Evolutionary conservation across 2,113 vertebrate genomes (phyloP).

Genomic region (Nycticryphes semicollaris): DNA sequence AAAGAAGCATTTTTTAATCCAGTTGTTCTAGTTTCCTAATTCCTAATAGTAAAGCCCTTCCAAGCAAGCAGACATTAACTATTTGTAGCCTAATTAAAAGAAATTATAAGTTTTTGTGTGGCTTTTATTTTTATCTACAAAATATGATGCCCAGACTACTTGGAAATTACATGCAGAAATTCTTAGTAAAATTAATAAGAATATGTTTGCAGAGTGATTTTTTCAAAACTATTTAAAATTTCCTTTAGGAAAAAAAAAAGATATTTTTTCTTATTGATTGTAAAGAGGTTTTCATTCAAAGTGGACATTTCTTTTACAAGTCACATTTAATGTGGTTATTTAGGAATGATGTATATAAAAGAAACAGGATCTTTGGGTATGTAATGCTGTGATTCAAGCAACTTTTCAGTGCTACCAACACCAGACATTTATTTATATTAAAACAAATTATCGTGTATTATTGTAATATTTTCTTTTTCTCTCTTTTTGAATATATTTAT

Average conservation of each 20-base stretch:
- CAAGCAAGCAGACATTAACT: conserved; percentile 54
- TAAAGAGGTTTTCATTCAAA: neutral
- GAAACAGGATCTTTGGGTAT: neutral
- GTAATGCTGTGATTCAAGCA: neutral
- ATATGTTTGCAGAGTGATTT: neutral
- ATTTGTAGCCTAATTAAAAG: conserved; percentile 20
- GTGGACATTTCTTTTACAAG: neutral
- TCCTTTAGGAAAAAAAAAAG: too few species aligned
- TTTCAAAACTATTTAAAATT: neutral
- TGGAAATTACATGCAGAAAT: neutral
- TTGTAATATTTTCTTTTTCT: neutral
- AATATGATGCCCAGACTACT: neutral
- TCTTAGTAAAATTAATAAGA: neutral
- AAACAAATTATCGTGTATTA: neutral
- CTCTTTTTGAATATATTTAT: neutral
- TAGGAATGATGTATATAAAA: neutral
- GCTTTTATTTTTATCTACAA: neutral
- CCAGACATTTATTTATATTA: neutral
- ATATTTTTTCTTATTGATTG: neutral
- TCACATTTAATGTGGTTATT: neutral
- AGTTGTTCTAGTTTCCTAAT: neutral
- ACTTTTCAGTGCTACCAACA: neutral
- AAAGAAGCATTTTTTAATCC: neutral
- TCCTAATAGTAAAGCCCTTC: neutral
- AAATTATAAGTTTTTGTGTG: accelerated